These are phyloP conservation scores for Euura lappo DNA, from an alignment of 1,140 invertebrate genomes.

Conservation along the genomic window DNA sequence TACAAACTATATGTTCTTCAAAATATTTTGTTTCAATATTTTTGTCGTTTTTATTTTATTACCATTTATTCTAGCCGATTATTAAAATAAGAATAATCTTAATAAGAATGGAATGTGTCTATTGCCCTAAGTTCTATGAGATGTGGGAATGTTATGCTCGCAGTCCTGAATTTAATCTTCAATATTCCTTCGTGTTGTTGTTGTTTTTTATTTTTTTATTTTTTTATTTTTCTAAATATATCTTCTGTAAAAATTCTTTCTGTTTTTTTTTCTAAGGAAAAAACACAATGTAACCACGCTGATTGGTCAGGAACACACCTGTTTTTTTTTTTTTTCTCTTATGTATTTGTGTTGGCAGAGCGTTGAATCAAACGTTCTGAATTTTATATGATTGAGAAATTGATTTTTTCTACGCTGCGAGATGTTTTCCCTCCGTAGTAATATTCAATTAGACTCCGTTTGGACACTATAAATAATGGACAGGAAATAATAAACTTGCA, in stretches of 20 bases:
- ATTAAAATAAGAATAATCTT: slow-evolving; percentile 38
- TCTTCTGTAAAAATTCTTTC: not conserved
- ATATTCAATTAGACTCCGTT: not conserved
- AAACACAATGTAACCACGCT: slow-evolving; percentile 54
- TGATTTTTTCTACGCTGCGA: not conserved
- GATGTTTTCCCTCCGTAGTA: not conserved
- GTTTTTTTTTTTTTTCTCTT: slow-evolving; percentile 39
- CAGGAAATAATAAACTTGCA: no score
- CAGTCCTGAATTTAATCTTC: slow-evolving; percentile 37
- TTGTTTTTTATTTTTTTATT: no score
- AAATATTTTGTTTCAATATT: slow-evolving; percentile 29
- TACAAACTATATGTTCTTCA: slow-evolving; percentile 32
- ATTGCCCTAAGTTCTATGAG: slow-evolving; percentile 42
- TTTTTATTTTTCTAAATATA: no score
- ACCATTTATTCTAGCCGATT: slow-evolving; percentile 34
- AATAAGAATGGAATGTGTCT: slow-evolving; percentile 50
- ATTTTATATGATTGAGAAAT: not conserved
- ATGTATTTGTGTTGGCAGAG: slow-evolving; percentile 36
- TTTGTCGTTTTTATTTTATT: not conserved
- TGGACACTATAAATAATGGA: no score
- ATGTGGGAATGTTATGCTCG: slow-evolving; percentile 48
- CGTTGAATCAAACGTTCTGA: not conserved
- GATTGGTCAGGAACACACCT: slow-evolving; percentile 56
- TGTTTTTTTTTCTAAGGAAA: slow-evolving; percentile 34
- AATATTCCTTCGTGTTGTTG: not conserved